These are phyloP conservation scores for Struthio camelus DNA, from an alignment of 2,113 vertebrate genomes.

Conservation along the genomic window DNA sequence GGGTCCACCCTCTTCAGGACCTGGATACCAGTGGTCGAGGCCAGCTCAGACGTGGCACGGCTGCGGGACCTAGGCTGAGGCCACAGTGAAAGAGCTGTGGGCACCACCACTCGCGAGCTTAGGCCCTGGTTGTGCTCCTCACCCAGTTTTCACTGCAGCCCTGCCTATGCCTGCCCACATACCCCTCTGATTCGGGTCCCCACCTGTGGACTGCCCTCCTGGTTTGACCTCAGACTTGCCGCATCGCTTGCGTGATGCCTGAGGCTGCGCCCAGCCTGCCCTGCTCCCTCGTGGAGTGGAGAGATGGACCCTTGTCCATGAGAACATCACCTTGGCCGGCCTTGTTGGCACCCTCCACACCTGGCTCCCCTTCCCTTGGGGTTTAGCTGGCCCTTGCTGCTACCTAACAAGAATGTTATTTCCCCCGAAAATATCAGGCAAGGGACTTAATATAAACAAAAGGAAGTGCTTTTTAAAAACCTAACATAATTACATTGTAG, in stretches of 20 bases:
- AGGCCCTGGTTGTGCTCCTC: neutral
- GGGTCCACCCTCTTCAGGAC: neutral
- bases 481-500: neutral
- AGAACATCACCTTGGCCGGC: neutral
- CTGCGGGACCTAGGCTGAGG: neutral
- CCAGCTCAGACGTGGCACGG: neutral
- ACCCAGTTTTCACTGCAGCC: rapidly evolving
- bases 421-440: neutral
- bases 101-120: neutral
- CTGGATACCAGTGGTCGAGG: neutral
- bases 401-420: neutral
- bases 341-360: neutral
- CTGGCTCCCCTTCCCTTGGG: neutral
- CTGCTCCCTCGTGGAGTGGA: rapidly evolving
- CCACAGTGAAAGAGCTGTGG: neutral
- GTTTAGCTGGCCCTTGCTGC: neutral
- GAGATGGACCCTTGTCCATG: rapidly evolving
- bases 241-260: neutral
- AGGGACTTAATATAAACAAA: neutral
- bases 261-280: neutral
- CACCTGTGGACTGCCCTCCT: neutral
- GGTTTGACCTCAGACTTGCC: neutral
- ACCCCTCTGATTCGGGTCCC: neutral
- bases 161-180: neutral
- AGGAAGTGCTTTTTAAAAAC: neutral